phyloP scores from a whole-genome alignment of 2,113 vertebrate species.

The Numenius arquata region DNA sequence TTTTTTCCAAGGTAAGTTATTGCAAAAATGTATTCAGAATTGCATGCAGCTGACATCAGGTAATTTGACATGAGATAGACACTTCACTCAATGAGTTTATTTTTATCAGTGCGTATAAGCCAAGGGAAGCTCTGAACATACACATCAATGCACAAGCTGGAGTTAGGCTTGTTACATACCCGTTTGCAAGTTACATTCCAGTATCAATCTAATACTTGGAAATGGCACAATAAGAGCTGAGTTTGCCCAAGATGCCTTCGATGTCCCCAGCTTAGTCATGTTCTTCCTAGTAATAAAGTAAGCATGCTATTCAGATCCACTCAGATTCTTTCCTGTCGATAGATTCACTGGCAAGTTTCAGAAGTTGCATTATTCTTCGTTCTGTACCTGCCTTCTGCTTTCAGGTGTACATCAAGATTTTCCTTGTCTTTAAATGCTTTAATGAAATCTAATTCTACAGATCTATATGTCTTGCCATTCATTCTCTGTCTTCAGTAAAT shows the following conservation, averaged over 20 bases:
- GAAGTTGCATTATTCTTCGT: accelerated
- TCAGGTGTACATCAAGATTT: background rate
- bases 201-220: background rate
- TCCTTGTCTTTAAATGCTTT: background rate
- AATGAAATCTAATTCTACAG: background rate
- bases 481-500: background rate
- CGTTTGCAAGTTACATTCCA: background rate
- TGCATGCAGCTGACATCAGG: background rate
- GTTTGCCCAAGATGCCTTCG: background rate
- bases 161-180: background rate
- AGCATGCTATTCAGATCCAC: background rate
- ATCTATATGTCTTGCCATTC: background rate
- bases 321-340: accelerated
- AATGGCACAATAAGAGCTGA: background rate
- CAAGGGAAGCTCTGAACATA: background rate
- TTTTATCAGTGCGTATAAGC: background rate
- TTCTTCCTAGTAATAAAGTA: background rate
- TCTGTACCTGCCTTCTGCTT: background rate
- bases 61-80: background rate
- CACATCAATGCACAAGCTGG: too few relatives aligned
- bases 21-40: background rate
- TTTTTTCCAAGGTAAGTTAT: background rate
- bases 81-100: background rate
- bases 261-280: background rate
- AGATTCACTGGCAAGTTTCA: background rate